Evolutionary conservation across 2,113 vertebrate genomes (phyloP).

Genomic region (Tinamus guttatus): DNA sequence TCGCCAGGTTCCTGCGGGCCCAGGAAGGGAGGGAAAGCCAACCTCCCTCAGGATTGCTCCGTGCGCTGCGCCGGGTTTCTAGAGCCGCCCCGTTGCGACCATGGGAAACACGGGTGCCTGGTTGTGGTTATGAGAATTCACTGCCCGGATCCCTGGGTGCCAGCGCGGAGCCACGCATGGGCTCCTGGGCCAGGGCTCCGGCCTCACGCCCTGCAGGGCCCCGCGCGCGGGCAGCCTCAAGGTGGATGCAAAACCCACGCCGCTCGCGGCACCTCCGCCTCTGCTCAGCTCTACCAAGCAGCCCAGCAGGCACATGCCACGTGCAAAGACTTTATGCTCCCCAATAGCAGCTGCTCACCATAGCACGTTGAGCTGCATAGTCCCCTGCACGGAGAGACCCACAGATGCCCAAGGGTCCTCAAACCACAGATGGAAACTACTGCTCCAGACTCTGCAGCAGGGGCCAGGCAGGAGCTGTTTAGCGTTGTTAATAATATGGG

Average conservation of each 20-base stretch:
- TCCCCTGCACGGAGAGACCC: neutral
- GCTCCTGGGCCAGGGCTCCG: neutral
- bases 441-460: neutral
- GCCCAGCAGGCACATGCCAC: neutral
- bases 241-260: accelerated
- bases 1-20: neutral
- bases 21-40: neutral
- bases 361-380: too few relatives aligned
- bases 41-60: neutral
- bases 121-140: neutral
- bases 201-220: neutral
- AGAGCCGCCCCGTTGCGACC: accelerated
- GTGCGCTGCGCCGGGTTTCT: accelerated
- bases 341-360: neutral
- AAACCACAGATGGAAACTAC: neutral
- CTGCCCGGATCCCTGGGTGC: neutral
- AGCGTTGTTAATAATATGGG: neutral
- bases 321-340: neutral
- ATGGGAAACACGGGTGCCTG: accelerated
- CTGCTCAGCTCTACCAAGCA: neutral
- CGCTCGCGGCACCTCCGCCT: neutral
- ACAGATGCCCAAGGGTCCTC: neutral
- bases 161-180: neutral
- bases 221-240: neutral
- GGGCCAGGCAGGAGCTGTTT: neutral